Evolutionary conservation across 2,113 vertebrate species (phyloP).

Genomic region (Serinus canaria): DNA sequence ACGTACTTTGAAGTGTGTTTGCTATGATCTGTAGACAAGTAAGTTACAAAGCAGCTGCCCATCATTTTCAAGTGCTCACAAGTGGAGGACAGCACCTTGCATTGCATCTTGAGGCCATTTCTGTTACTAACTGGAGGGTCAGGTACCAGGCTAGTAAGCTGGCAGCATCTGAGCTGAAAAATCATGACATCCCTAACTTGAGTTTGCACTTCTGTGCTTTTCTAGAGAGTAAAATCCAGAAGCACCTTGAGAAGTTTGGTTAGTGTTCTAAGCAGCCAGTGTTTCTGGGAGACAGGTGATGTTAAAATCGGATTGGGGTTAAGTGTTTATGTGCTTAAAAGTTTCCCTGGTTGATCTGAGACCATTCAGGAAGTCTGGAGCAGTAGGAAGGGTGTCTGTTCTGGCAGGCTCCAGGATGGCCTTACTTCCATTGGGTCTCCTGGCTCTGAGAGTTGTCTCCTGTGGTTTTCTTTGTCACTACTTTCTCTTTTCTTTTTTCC

Average conservation of each 20-base stretch:
- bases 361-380: rapidly evolving
- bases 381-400: not conserved
- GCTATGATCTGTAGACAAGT: not conserved
- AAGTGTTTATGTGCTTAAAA: not conserved
- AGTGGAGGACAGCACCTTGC: not conserved
- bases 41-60: not conserved
- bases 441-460: not conserved
- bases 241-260: not conserved
- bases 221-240: not conserved
- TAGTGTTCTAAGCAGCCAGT: not conserved
- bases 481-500: not conserved
- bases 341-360: not conserved
- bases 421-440: not conserved
- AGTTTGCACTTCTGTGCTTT: not conserved
- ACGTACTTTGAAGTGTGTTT: not conserved
- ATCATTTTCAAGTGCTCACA: not conserved
- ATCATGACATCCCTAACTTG: not conserved
- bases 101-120: rapidly evolving
- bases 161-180: not conserved
- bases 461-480: not conserved
- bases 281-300: not conserved
- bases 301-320: not conserved
- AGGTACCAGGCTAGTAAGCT: not conserved
- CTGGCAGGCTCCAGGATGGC: not conserved
- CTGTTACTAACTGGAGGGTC: not conserved